These are phyloP conservation scores for Metacarcinus magister DNA, from an alignment of 2,888 invertebrate genomes.

Conservation along the genomic window DNA sequence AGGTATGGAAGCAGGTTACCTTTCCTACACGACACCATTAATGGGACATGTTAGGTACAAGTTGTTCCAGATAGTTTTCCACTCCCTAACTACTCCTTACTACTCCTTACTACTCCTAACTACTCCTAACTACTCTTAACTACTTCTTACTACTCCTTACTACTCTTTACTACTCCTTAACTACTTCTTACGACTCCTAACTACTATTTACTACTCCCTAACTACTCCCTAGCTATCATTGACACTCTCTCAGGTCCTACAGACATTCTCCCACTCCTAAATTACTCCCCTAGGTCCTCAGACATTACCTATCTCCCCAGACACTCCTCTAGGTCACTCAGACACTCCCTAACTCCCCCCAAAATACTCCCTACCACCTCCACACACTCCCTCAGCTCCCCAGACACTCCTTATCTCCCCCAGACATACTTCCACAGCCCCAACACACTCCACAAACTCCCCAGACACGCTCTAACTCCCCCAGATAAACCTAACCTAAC, in stretches of 20 bases:
- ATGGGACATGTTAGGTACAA: background rate
- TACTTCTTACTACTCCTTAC: background rate
- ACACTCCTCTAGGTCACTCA: too few relatives aligned
- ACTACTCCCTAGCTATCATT: too few relatives aligned
- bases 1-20: slow-evolving; percentile 46
- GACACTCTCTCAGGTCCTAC: too few relatives aligned
- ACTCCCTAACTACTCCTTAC: background rate
- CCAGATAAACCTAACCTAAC: too few relatives aligned
- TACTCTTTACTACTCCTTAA: background rate
- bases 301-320: too few relatives aligned
- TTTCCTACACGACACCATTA: background rate
- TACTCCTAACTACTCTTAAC: background rate
- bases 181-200: background rate
- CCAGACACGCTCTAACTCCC: too few relatives aligned
- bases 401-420: background rate
- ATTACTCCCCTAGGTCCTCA: too few relatives aligned
- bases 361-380: background rate
- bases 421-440: too few relatives aligned
- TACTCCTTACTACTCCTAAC: too few relatives aligned
- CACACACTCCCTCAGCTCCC: background rate
- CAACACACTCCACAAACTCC: too few relatives aligned
- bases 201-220: background rate
- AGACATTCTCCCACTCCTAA: too few relatives aligned
- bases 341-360: too few relatives aligned
- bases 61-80: background rate